Base-by-base conservation (phyloP, 2,888 invertebrate genomes). In the Caenorhabditis angaria region DNA sequence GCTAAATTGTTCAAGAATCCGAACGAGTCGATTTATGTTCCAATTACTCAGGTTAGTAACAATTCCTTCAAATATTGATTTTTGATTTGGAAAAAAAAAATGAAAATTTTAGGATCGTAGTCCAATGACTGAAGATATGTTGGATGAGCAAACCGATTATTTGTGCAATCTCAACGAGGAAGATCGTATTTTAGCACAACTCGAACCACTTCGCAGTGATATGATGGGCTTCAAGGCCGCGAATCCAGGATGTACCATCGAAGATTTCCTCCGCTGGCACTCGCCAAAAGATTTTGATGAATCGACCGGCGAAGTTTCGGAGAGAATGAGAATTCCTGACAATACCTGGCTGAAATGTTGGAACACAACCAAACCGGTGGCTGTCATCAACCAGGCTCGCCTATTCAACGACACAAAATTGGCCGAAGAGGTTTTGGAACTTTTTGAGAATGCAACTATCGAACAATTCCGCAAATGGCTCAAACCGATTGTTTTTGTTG, bases 151-250 rank as follows among this genome's bases (percentile, higher is more conserved):
- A 88, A 93, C 94, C 0, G 93, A 94, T 88, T 91, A 94, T 60
- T 91, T 97, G 90, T 91, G 94, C 58, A 92, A 93, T 81, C 90
- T 97, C 29, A 95, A 95, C 1, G 93, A 94, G 1, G 93, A 94
- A 87, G 91, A 94, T 76, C 91, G 95, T 65, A 94, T 96, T 0
- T 92, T 93, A 87, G 93, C 97, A 91, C 97, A 97, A 93, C 93
- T 95, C 88, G 94, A 95, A 0, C 94, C 95, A 0, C 90, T 99
- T 18, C 90, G 94, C 1, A 96, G 97, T 0, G 99, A 99, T 87
- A 97, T 97, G 96, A 95, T 97, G 88, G 94, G 97, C 0, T 99
- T 99, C 88, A 99, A 97, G 90, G 92, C 97, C 1, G 97, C 97
- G 3, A 99, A 99, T 90, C 97, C 97, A 0, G 93, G 93, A 4